A percentile compares a stretch with the other conserved stretches of the same genome.
phyloP scores from a whole-genome alignment of 2,888 invertebrate genomes.

The Limenitis camilla region DNA sequence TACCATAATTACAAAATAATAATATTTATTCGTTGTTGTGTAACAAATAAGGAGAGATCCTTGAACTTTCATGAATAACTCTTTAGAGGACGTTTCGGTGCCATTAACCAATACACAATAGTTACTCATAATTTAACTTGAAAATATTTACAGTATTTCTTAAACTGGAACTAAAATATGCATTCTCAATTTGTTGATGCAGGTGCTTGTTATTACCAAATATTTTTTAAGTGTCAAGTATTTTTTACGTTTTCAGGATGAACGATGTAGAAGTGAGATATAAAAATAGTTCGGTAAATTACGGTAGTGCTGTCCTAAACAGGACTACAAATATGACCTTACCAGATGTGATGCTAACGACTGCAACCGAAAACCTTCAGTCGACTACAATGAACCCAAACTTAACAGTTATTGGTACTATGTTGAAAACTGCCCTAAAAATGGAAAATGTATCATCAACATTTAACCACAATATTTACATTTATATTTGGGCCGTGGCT shows the following conservation, averaged over 20 bases:
- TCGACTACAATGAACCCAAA: constrained; percentile 30
- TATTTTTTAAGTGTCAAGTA: too few relatives aligned
- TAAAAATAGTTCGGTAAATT: background rate
- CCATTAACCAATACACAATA: too few relatives aligned
- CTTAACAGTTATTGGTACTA: constrained; percentile 43
- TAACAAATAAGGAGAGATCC: background rate
- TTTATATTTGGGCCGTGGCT: constrained; percentile 75
- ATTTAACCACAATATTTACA: constrained; percentile 51
- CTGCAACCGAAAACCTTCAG: background rate
- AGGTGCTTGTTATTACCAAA: too few relatives aligned
- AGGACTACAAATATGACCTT: background rate
- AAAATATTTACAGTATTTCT: too few relatives aligned
- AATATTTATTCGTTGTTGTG: background rate
- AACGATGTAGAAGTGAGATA: constrained; percentile 45
- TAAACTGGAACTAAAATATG: too few relatives aligned
- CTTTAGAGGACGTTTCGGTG: background rate
- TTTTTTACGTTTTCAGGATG: constrained; percentile 48
- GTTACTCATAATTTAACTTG: too few relatives aligned
- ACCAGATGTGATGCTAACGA: constrained; percentile 6
- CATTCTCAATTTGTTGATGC: too few relatives aligned
- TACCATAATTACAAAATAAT: background rate
- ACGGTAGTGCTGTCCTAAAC: background rate
- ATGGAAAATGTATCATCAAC: constrained; percentile 39
- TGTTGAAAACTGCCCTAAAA: constrained; percentile 42
- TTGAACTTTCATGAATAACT: too few relatives aligned